phyloP scores from a whole-genome alignment of 2,888 invertebrate species.

The Agrotis clavis region DNA sequence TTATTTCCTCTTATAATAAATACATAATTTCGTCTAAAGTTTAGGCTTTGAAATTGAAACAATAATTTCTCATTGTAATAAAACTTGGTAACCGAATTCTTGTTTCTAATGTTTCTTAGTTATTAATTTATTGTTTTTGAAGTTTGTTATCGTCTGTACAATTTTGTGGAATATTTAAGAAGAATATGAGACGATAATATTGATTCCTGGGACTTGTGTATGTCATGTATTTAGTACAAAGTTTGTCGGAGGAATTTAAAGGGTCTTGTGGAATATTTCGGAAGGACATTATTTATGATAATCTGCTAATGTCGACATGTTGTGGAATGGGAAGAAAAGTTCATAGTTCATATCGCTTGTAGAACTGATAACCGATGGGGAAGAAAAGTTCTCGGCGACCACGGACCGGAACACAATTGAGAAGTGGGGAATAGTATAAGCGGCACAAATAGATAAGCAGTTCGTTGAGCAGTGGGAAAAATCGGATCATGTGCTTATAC shows the following conservation, averaged over 20 bases:
- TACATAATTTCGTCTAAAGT: constrained; percentile 18
- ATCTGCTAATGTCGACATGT: not conserved
- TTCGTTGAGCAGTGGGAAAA: too few species aligned
- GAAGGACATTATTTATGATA: not conserved
- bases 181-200: constrained; percentile 16
- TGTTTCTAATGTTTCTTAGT: constrained; percentile 18
- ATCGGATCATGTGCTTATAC: too few species aligned
- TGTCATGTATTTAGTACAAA: not conserved
- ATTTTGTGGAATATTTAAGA: constrained; percentile 19
- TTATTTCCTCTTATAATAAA: constrained; percentile 13
- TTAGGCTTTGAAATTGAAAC: constrained; percentile 22
- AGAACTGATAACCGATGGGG: too few species aligned
- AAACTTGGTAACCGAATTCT: constrained; percentile 12
- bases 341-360: too few species aligned
- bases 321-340: too few species aligned
- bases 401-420: too few species aligned
- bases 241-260: constrained; percentile 12
- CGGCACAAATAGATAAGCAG: too few species aligned
- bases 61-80: constrained; percentile 18
- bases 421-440: too few species aligned
- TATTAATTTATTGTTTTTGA: not conserved
- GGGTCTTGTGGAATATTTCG: not conserved
- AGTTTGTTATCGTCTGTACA: constrained; percentile 33
- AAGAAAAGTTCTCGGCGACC: too few species aligned
- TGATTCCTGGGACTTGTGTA: constrained; percentile 13